phyloP scores from a whole-genome alignment of 2,113 vertebrate genomes.

The Thryonomys swinderianus region DNA sequence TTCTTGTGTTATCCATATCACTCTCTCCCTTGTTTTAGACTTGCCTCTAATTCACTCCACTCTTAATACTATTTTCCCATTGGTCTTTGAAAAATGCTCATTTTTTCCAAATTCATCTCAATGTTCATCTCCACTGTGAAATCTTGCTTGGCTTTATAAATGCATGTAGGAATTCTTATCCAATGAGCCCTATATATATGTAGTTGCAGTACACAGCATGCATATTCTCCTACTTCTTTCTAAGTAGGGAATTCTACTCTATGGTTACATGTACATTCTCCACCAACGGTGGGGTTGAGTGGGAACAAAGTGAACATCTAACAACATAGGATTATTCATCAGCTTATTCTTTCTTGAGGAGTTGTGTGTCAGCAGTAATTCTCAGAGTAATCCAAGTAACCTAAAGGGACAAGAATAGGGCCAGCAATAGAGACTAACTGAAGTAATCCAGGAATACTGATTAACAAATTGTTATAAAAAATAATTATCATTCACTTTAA shows the following conservation, averaged over 20 bases:
- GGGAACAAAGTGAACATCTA: background rate
- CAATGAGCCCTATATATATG: no score
- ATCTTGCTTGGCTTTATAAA: background rate
- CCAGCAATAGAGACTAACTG: background rate
- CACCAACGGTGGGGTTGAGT: background rate
- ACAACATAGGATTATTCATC: background rate
- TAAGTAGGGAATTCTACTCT: background rate
- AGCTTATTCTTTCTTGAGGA: background rate
- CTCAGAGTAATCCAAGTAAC: background rate
- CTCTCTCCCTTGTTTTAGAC: background rate
- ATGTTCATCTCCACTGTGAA: background rate
- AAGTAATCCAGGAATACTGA: background rate
- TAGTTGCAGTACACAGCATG: background rate
- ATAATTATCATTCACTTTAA: background rate
- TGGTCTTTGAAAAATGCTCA: background rate
- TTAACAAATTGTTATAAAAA: no score
- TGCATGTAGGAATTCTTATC: background rate
- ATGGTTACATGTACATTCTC: background rate
- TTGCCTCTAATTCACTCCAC: background rate
- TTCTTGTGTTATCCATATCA: background rate
- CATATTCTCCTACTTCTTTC: background rate
- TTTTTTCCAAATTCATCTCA: background rate
- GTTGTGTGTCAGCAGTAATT: background rate
- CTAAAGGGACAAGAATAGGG: background rate
- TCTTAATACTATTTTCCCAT: background rate